Evolutionary conservation across 2,113 vertebrate genomes (phyloP), one percentile per base, ranked within the genome.

Genomic region (Donacobius atricapilla): DNA sequence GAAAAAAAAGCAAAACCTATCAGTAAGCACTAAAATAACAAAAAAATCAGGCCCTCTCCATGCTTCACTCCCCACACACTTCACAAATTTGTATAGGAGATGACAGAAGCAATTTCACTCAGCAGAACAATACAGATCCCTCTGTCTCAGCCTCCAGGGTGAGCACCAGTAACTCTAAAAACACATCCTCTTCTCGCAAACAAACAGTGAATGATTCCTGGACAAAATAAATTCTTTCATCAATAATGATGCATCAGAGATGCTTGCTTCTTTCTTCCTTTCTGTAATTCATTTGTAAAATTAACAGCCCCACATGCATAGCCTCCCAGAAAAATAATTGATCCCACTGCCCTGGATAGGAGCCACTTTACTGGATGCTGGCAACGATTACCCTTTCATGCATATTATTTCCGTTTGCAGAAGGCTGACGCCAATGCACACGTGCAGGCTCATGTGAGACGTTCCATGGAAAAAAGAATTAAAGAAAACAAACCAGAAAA

Each of bases 391-490:
- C 44, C n/a, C 47, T 90, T 82, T 57, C 91, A 88, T 5, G 64
- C 57, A 4, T 4, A 87, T 96, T 93, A 96, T 97, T 97, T 97
- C 96, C 50, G 48, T 85, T 75, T 96, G 93, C 96, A 97, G 97
- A 93, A 89, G 96, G 91, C 97, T 97, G 98, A 98, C 93, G 95
- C 97, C 97, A 96, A 44, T 35, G 91, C 97, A 98, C 98, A 98
- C 96, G 93, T 97, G 98, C 97, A 14, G 83, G 51, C 88, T 76
- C 4, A 53, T 12, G 64, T 20, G 66, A 83, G 53, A 47, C 48
- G 8, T 58, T 69, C 70, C 78, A 75, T 21, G 8, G 69, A 27
- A 37, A 33, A 56, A 47, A 23, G 25, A 81, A 83, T 58, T 77
- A 87, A 91, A 89, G 84, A 91, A 87, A 96, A 89, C 60, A 89